Evolutionary conservation across 35 echinoderm and acorn worm genomes (phyloP).

Genomic region (Lytechinus variegatus): DNA sequence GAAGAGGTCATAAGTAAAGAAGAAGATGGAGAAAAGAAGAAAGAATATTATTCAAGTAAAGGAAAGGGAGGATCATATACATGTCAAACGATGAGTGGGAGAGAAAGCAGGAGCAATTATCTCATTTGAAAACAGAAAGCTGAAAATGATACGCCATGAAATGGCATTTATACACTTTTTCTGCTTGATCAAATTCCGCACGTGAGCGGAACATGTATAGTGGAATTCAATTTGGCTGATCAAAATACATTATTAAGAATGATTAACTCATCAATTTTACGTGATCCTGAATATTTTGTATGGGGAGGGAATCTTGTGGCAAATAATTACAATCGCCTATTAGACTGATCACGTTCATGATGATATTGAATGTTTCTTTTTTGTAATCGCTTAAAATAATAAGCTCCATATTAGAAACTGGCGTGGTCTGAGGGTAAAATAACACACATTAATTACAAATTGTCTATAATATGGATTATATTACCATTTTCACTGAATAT

Average conservation of each 20-base stretch:
- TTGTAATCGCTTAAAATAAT: no score
- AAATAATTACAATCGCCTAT: not conserved
- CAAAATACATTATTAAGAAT: not conserved
- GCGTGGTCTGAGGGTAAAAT: no score
- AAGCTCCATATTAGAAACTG: no score
- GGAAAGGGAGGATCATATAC: not conserved
- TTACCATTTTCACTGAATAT: no score
- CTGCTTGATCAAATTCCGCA: not conserved
- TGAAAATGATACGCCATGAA: not conserved
- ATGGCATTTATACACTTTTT: not conserved
- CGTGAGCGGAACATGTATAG: not conserved
- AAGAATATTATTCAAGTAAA: not conserved
- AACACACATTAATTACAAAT: no score
- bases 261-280: not conserved
- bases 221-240: not conserved
- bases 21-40: not conserved
- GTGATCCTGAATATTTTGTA: not conserved
- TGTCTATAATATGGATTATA: no score
- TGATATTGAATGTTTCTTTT: not conserved
- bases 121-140: not conserved
- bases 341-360: not conserved
- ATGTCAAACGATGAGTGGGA: not conserved
- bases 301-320: not conserved
- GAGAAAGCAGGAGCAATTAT: not conserved
- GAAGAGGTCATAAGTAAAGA: not conserved